Evolutionary conservation across 2,113 vertebrate genomes (phyloP), one percentile per base, ranked within the genome.

Genomic region (Pseudorectes ferrugineus): DNA sequence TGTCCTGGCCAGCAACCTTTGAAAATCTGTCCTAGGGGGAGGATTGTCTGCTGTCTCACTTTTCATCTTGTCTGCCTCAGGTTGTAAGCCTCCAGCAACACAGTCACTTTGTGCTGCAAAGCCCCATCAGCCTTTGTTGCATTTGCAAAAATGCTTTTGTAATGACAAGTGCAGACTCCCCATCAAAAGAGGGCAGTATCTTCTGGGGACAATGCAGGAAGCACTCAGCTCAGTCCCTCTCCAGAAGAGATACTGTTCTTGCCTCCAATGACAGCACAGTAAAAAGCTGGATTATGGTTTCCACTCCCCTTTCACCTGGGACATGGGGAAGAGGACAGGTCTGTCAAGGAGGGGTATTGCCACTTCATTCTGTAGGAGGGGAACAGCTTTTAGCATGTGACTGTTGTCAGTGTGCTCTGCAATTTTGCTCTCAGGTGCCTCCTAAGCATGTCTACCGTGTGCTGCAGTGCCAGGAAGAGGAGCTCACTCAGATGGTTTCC

Each of bases 401-500:
- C 31, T 13, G 4, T 52, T 91, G 57, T 63, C 65, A 87, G 40
- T 8, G 10, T 45, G 9, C 40, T 68, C 54, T 93, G 31, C 45
- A 51, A 85, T 59, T 83, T 84, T 89, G 43, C 77, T 96, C 96
- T 96, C 98, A 99, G 98, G 98, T 97, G 83, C 99, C 99, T 94
- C 98, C 98, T 57, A 98, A 97, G 83, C 98, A 98, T 23, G 98
- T 99, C 85, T 99, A 99, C 97, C 98, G 99, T 0, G 99, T 99
- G 92, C 97, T 98, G 79, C 98, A 99, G 96, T 98, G 98, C 80
- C 99, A 99, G 97, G 99, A 99, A 97, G 99, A 99, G 96, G 99
- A 99, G 95, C 98, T 99, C 83, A 99, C 99, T 19, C 99, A 99
- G 98, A 99, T 99, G 99, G 99, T 99, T 72, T 99, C 99, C 96